Evolutionary conservation across 2,113 vertebrate species (phyloP), one percentile per base, ranked within the genome.

Genomic region (Leptodactylus fuscus): DNA sequence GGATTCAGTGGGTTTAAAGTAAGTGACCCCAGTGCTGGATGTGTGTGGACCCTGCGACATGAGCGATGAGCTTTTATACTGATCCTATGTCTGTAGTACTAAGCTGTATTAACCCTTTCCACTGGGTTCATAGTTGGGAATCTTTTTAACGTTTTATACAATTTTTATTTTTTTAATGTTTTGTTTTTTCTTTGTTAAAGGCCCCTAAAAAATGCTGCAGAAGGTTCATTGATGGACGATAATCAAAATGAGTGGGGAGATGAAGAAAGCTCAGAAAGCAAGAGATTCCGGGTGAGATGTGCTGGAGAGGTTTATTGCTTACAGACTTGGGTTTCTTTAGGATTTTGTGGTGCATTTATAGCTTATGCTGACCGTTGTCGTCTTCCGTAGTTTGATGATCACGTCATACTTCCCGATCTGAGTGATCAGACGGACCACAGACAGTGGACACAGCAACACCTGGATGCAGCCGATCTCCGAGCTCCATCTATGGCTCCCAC

Each of bases 381-480:
- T 36, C 20, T 58, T 34, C 24, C 34, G 0, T 90, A 99, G 96
- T 96, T 96, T 1, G 97, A 99, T 81, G 98, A 98, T 81, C 96
- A 97, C 22, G 95, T 94, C 0, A 96, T 96, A 51, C 92, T 97
- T 44, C 93, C 93, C 0, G 95, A 97, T 77, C 89, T 91, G 2
- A 95, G 96, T 0, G 94, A 96, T 83, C 97, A 98, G 92, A 95
- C 96, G 0, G 98, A 99, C 88, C 97, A 97, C 92, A 93, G 98
- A 69, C 97, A 98, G 92, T 99, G 98, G 98, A 99, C 98, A 0
- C 98, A 98, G 91, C 98, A 99, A 93, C 98, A 99, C 91, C 92
- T 99, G 90, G 98, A 99, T 0, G 98, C 98, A 0, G 98, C 98
- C 0, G 98, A 99, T 90, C 92, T 99, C 77, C 96, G 98, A 6